Evolutionary conservation across 2,888 invertebrate species (phyloP), one percentile per base, ranked within the genome.

Genomic region (Eupithecia dodoneata): DNA sequence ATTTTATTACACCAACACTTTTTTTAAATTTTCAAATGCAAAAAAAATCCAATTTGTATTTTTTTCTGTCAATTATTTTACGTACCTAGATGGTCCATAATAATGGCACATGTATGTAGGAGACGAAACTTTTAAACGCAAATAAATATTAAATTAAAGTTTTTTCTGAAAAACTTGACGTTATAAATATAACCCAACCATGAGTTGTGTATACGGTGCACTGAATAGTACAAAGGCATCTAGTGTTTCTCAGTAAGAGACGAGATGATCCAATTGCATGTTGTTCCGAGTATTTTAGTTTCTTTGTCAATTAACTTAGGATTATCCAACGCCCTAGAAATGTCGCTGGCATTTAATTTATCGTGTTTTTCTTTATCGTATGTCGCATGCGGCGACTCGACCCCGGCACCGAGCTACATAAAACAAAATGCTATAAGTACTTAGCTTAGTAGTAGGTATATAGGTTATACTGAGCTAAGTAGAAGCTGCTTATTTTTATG

Each of bases 241-340:
- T 63, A 30, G 63, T 63, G 18, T 63, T 59, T n/a, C 55, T 59
- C 30, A 63, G 63, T 30, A 30, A 12, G 12, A 63, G 63, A 63
- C 63, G 4, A 63, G 63, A 63, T 63, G 63, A 63, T 63, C 63
- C 30, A 30, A 63, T 63, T 63, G 59, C 30, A 63, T 30, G 59
- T 12, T 63, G 30, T 30, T 63, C 30, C 30, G 10, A 63, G 59
- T 59, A 59, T 59, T 59, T 59, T 9, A 9, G 63, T 63, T 59
- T 30, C 63, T 63, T 63, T 63, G 12, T 30, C 63, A 18, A 18
- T 63, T 30, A 63, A 30, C 63, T 63, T 30, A 2, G 63, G 63
- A 30, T 18, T 63, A 30, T 18, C 63, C 18, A 63, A 12, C 30
- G 30, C 30, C 10, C 59, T 59, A 59, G 63, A 63, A 18, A 63